Evolutionary conservation across 2,888 invertebrate species (phyloP).

Genomic region (Mythimna lalbum): DNA sequence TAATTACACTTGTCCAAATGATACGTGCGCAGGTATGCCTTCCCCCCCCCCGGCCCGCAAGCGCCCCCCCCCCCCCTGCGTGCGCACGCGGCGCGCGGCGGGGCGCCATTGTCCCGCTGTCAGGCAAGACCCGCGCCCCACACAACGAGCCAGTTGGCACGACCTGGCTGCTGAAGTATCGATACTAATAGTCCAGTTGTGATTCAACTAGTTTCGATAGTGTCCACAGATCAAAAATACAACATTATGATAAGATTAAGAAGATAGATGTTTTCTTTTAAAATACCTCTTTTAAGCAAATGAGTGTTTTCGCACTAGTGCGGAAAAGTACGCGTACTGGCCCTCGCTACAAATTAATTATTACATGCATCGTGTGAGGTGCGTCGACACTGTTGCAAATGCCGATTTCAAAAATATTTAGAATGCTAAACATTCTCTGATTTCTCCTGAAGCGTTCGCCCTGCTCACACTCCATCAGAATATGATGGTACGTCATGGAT

Average conservation of each 20-base stretch:
- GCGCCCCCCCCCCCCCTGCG: conserved; percentile 24
- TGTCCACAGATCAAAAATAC: neutral
- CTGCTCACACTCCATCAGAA: too few relatives aligned
- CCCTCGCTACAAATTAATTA: too few relatives aligned
- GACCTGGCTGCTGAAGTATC: conserved; percentile 31
- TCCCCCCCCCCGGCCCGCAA: conserved; percentile 27
- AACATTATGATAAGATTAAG: neutral
- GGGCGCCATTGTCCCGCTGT: conserved; percentile 86
- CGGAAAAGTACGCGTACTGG: too few relatives aligned
- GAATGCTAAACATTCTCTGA: too few relatives aligned
- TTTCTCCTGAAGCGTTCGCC: too few relatives aligned
- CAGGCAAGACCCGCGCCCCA: conserved; percentile 79
- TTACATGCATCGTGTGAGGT: too few relatives aligned
- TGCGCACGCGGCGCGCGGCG: conserved; percentile 74
- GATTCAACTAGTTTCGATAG: neutral
- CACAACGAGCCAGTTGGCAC: conserved; percentile 68
- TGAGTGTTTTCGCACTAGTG: too few relatives aligned
- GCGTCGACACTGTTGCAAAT: too few relatives aligned
- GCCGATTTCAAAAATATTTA: too few relatives aligned
- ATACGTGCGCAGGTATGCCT: conserved; percentile 46
- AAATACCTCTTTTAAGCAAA: too few relatives aligned
- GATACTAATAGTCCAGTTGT: conserved; percentile 26
- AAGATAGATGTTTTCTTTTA: neutral
- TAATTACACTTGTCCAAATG: conserved; percentile 47
- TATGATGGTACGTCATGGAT: too few relatives aligned